phyloP scores from a whole-genome alignment of 2,113 vertebrate species.

The Perognathus longimembris region DNA sequence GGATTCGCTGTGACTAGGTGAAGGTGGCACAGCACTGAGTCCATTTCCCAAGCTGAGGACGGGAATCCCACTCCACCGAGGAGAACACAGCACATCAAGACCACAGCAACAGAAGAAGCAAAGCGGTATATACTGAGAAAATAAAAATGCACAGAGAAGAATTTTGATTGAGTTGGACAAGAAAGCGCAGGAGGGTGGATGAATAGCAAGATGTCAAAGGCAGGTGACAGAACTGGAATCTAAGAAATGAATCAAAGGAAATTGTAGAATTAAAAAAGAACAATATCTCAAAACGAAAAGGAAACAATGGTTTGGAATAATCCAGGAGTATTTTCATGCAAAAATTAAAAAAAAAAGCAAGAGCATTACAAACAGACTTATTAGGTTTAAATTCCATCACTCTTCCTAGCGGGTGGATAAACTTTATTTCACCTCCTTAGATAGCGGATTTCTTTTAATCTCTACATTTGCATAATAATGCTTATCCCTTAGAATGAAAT shows the following conservation, averaged over 20 bases:
- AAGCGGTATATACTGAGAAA: neutral
- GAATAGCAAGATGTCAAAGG: neutral
- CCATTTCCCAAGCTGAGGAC: too few species aligned
- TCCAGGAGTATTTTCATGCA: neutral
- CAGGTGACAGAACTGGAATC: neutral
- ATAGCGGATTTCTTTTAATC: neutral
- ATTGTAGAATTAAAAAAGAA: neutral
- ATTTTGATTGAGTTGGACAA: neutral
- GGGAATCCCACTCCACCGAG: neutral
- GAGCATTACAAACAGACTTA: neutral
- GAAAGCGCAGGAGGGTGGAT: neutral
- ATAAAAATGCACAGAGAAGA: neutral
- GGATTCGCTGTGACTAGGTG: neutral
- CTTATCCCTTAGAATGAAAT: neutral
- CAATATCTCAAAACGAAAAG: neutral
- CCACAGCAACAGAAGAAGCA: neutral
- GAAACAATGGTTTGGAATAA: neutral
- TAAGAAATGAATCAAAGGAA: neutral
- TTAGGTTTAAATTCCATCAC: neutral
- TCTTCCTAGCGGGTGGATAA: neutral
- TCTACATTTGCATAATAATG: neutral
- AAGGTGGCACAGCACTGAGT: neutral
- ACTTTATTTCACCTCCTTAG: neutral
- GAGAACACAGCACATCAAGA: neutral
- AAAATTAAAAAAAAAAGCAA: neutral